Conservation (phyloP, 64 coral and sea anemone genomes). For the Trachythela sp. region DNA sequence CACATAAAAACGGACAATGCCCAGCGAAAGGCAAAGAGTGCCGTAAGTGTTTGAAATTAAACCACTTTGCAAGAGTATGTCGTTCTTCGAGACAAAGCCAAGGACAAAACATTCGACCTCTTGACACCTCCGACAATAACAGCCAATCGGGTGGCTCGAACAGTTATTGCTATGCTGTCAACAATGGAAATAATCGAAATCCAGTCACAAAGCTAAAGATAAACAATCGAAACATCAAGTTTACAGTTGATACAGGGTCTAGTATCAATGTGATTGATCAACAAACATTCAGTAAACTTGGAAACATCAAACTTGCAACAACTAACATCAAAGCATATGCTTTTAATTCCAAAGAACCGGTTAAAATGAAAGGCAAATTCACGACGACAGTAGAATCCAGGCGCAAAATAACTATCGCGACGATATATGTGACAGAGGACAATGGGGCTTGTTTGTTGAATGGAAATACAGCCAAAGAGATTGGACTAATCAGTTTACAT, state of each 20-base stretch:
- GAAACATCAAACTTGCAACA: background rate
- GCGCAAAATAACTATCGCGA: background rate
- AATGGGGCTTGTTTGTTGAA: background rate
- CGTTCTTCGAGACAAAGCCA: too few relatives aligned
- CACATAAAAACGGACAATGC: too few relatives aligned
- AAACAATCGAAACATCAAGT: background rate
- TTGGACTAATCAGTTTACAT: too few relatives aligned
- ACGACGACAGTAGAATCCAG: background rate
- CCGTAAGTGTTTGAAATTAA: too few relatives aligned
- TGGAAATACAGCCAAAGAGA: background rate
- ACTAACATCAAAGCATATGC: background rate
- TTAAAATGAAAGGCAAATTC: conserved; percentile 3
- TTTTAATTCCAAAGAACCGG: background rate
- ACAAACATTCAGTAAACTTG: background rate
- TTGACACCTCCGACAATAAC: background rate
- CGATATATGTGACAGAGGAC: background rate
- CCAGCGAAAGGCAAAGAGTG: too few relatives aligned
- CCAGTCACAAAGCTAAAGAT: background rate
- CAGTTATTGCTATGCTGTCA: background rate
- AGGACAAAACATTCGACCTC: too few relatives aligned
- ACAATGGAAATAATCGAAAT: background rate
- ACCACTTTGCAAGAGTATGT: too few relatives aligned
- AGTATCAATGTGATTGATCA: background rate
- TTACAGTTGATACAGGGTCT: too few relatives aligned
- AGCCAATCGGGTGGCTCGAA: background rate